These are phyloP conservation scores for Luidia sarsii DNA, from an alignment of 53 echinoderm and acorn worm species.

Conservation along the genomic window DNA sequence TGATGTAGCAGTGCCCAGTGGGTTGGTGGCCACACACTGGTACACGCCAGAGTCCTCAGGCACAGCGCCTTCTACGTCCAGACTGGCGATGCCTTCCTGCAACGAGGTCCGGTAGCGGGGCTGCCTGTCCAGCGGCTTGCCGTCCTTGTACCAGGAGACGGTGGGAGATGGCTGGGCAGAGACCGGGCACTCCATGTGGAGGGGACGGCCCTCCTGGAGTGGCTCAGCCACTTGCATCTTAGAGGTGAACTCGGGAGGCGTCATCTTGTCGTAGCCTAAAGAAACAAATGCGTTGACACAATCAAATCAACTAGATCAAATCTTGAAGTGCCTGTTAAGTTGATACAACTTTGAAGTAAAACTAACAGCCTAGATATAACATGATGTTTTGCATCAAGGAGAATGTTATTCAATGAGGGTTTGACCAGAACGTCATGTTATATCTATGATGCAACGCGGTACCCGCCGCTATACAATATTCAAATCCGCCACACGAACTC, in stretches of 20 bases:
- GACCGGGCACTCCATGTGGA: constrained; percentile 63
- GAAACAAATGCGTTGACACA: too few species aligned
- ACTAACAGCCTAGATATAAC: too few species aligned
- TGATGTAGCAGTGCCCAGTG: constrained; percentile 71
- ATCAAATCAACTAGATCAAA: too few species aligned
- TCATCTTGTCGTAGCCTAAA: constrained; percentile 20
- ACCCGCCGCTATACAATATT: too few species aligned
- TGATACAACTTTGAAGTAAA: too few species aligned
- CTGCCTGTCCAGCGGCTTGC: constrained; percentile 47
- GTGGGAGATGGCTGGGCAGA: constrained; percentile 60
- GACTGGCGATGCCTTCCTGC: constrained; percentile 54
- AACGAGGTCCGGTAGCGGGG: constrained; percentile 50
- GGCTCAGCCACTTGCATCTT: constrained; percentile 47
- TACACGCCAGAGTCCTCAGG: constrained; percentile 81
- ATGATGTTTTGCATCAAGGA: too few species aligned
- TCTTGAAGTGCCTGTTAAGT: too few species aligned
- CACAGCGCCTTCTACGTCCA: constrained; percentile 62
- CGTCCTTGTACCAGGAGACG: constrained; percentile 82
- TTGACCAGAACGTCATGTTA: too few species aligned
- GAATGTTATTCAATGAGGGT: too few species aligned
- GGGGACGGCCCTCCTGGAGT: constrained; percentile 49
- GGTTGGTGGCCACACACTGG: constrained; percentile 75
- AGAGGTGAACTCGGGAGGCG: constrained; percentile 73
- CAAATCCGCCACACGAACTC: too few species aligned
- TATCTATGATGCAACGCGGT: too few species aligned